Evolutionary conservation across 2,888 invertebrate genomes (phyloP).

Genomic region (Phyllotreta cruciferae): DNA sequence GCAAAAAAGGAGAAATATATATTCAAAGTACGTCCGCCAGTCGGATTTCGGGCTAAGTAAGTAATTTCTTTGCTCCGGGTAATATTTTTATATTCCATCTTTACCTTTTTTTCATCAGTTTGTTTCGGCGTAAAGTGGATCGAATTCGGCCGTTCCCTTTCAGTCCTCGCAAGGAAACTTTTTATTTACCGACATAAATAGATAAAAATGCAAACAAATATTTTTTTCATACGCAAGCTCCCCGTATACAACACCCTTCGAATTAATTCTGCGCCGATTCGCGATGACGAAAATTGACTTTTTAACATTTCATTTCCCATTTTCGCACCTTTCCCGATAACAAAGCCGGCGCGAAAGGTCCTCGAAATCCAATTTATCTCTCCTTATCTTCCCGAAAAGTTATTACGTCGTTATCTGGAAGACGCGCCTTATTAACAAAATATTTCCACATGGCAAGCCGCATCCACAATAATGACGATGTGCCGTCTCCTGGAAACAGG

Average conservation of each 20-base stretch:
- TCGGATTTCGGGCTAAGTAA: conserved; percentile 5
- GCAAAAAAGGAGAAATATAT: conserved; percentile 13
- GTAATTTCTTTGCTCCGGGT: conserved; percentile 3
- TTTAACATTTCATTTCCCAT: too few relatives aligned
- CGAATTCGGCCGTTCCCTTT: too few relatives aligned
- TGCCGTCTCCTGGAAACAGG: too few relatives aligned
- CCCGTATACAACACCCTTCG: too few relatives aligned
- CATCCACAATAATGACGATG: conserved; percentile 2
- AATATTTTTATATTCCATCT: conserved; percentile 14
- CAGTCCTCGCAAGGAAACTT: too few relatives aligned
- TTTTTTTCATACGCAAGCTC: too few relatives aligned
- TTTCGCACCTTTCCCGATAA: neutral
- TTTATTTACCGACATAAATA: too few relatives aligned
- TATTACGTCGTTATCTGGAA: conserved; percentile 11
- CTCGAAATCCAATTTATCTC: conserved; percentile 6
- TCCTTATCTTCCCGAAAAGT: conserved; percentile 7
- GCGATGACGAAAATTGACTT: too few relatives aligned
- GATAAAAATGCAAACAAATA: too few relatives aligned
- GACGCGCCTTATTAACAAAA: conserved; percentile 9
- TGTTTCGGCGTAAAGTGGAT: neutral
- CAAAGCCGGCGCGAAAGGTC: neutral
- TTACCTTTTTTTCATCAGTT: conserved; percentile 10
- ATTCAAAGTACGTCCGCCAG: conserved; percentile 17
- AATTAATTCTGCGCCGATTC: too few relatives aligned
- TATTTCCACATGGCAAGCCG: conserved; percentile 6